These are phyloP conservation scores for Falco columbarius DNA, from an alignment of 2,797 vertebrate genomes.

Conservation along the genomic window DNA sequence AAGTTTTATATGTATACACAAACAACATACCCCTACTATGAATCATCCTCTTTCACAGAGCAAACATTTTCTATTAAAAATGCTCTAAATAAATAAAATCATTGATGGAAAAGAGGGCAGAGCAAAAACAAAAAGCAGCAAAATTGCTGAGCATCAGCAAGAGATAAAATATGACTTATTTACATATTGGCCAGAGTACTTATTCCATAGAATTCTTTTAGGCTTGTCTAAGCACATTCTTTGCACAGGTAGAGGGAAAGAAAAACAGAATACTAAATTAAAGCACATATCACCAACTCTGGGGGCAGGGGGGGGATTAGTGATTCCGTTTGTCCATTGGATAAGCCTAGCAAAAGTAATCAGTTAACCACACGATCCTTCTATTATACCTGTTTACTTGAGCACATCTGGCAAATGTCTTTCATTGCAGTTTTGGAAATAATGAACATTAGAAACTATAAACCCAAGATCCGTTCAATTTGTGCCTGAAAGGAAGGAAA, in stretches of 20 bases:
- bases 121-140: not conserved
- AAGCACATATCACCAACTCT: not conserved
- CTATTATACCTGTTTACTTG: not conserved
- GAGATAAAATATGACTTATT: not conserved
- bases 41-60: not conserved
- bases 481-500: not conserved
- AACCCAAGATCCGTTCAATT: not conserved
- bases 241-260: not conserved
- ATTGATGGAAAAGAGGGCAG: not conserved
- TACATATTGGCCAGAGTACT: not conserved
- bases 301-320: accelerated
- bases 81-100: not conserved
- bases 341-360: not conserved
- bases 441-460: not conserved
- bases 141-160: not conserved
- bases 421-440: not conserved
- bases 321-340: not conserved
- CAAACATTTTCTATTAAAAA: not conserved
- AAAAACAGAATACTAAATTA: not conserved
- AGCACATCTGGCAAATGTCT: not conserved
- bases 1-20: not conserved
- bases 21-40: accelerated
- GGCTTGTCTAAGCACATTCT: conserved; percentile 12
- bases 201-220: not conserved
- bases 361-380: not conserved